Conservation (phyloP, 2,113 vertebrate genomes). For the Etheostoma cragini region DNA sequence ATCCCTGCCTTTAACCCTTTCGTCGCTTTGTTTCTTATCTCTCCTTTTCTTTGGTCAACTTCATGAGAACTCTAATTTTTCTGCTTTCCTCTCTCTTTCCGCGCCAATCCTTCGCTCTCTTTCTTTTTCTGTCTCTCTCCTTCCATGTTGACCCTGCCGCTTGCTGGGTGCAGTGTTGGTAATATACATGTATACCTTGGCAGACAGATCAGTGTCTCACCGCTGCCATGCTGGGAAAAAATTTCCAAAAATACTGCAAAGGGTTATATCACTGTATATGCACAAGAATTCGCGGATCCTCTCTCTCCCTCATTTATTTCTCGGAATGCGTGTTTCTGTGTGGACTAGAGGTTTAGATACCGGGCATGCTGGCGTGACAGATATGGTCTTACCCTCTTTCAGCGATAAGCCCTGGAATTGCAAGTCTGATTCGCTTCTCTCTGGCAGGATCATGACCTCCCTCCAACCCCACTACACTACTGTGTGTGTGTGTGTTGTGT, state of each 20-base stretch:
- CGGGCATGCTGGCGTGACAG: slow-evolving; percentile 70
- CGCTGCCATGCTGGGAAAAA: slow-evolving; percentile 67
- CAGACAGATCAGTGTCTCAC: slow-evolving; percentile 63
- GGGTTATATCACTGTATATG: slow-evolving; percentile 59
- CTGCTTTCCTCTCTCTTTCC: not conserved
- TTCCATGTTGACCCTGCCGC: slow-evolving; percentile 40
- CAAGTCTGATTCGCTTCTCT: slow-evolving; percentile 76
- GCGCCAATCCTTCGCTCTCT: slow-evolving; percentile 9
- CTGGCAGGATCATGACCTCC: slow-evolving; percentile 74
- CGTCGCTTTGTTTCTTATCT: not conserved
- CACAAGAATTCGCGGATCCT: slow-evolving; percentile 13
- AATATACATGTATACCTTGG: slow-evolving; percentile 73
- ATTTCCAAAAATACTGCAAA: slow-evolving; percentile 78
- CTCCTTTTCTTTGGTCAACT: not conserved
- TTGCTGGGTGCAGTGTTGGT: slow-evolving; percentile 44
- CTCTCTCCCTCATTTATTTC: not conserved
- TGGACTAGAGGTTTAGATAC: slow-evolving; percentile 62
- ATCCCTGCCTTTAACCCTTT: not conserved
- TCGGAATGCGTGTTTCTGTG: slow-evolving; percentile 1
- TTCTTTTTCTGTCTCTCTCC: slow-evolving; percentile 8
- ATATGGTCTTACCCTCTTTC: slow-evolving; percentile 81
- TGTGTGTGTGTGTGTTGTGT: slow-evolving; percentile 38
- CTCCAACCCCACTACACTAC: slow-evolving; percentile 22
- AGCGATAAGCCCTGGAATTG: slow-evolving; percentile 77
- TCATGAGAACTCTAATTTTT: not conserved